Base-by-base conservation (phyloP, 2,888 invertebrate genomes). In the Synanthedon formicaeformis region DNA sequence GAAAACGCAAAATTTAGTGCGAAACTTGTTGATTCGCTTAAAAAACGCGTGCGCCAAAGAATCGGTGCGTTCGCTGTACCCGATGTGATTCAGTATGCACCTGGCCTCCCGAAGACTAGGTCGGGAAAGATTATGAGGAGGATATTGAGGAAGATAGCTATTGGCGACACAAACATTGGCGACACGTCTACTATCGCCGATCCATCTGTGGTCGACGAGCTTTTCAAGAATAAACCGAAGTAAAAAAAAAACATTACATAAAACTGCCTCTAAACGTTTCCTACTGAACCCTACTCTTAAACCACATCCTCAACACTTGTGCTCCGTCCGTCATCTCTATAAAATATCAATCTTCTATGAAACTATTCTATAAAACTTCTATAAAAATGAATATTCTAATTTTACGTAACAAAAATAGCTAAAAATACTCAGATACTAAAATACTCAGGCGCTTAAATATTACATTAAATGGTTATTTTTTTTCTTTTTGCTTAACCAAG, bases 91-190 rank as follows among this genome's bases (percentile, higher is more conserved):
- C 99, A 99, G 63, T 91, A 95, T 75, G 98, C 98, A 0, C 96
- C 97, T 0, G 95, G 93, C 0, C 87, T 99, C 58, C 99, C 99
- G 0, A 98, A 99, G 83, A 98, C 98, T 0, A 90, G 98, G 51
- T 98, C 98, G 0, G 99, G 99, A 2, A 99, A 99, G 86, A 98
- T 99, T 57, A 98, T 99, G 96, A 91, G 99, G 56, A 90, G 99
- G 59, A 94, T 99, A 55, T 87, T 99, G 57, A 90, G 98, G 58
- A 97, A 98, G 84, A 93, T 99, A 12, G 98, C 99, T 0, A 83
- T 94, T 2, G 95, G 96, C 45, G 97, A 98, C 72, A 88, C 84
- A 50, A 92, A 97, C 61, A 91, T 99, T 48, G 99, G 99, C 3
- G 99, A 99, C 81, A 92, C 92, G 2, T 95, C 97, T 50, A 98